phyloP scores from a whole-genome alignment of 92 coral and sea anemone genomes.

The Virgularia gustaviana region DNA sequence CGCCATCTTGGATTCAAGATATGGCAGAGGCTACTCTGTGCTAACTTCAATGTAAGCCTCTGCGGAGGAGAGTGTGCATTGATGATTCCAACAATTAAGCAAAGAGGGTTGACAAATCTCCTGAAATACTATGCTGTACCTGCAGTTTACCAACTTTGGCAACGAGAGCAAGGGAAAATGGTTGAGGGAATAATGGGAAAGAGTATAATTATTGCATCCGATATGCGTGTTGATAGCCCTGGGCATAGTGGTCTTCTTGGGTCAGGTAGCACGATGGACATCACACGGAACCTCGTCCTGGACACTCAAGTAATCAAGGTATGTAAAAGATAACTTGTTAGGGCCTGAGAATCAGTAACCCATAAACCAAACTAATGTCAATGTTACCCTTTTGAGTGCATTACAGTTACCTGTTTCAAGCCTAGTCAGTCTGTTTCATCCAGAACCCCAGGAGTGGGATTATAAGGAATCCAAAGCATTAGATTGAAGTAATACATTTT shows the following conservation, averaged over 20 bases:
- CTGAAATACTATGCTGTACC: slow-evolving; percentile 14
- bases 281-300: slow-evolving; percentile 19
- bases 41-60: no score
- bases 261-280: slow-evolving; percentile 5
- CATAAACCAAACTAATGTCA: no score
- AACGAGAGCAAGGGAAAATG: slow-evolving; percentile 14
- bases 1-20: no score
- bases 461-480: no score
- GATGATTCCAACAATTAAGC: neutral
- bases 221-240: slow-evolving; percentile 44
- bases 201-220: slow-evolving; percentile 17
- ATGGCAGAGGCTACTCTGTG: no score
- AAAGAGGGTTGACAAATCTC: neutral
- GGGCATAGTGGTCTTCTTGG: slow-evolving; percentile 38
- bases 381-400: no score
- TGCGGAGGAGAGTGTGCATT: no score
- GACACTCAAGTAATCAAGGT: slow-evolving; percentile 39
- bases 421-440: no score
- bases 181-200: slow-evolving; percentile 18
- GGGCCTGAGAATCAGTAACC: neutral
- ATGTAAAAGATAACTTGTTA: neutral
- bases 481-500: no score
- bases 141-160: slow-evolving; percentile 25
- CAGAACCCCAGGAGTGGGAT: no score
- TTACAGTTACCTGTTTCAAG: no score